These are phyloP conservation scores for Athene cunicularia DNA, from an alignment of 2,113 vertebrate species.

Conservation along the genomic window DNA sequence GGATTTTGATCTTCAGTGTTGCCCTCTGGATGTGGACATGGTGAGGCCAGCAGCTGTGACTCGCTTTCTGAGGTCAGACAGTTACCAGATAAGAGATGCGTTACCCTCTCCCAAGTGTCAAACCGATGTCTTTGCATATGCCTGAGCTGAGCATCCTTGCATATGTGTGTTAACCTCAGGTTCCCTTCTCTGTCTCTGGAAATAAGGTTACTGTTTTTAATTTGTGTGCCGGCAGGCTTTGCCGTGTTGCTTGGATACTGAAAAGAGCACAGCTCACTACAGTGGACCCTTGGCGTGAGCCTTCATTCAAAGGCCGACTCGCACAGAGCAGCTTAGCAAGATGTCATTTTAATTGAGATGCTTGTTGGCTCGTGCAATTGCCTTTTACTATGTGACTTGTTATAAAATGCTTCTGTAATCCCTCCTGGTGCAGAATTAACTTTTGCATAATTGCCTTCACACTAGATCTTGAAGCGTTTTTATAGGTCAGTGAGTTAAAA, in stretches of 20 bases:
- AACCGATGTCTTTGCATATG: background rate
- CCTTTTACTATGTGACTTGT: background rate
- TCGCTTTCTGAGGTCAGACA: background rate
- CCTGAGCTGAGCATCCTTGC: background rate
- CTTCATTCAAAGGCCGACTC: background rate
- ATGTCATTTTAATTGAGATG: conserved; percentile 32
- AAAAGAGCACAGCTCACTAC: background rate
- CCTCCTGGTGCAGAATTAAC: conserved; percentile 2
- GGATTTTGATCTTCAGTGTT: background rate
- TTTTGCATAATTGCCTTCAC: conserved; percentile 8
- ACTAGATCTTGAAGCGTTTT: background rate
- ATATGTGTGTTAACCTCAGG: background rate
- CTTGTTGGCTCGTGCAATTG: background rate
- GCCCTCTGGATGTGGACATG: rapidly evolving
- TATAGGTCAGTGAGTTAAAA: background rate
- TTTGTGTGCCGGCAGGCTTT: background rate
- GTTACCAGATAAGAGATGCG: background rate
- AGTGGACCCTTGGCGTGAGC: background rate
- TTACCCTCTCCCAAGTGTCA: background rate
- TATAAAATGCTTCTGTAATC: conserved; percentile 7
- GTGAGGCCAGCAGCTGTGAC: background rate
- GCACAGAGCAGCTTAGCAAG: conserved; percentile 8
- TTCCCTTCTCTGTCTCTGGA: background rate
- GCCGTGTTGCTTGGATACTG: conserved; percentile 62
- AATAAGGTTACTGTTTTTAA: background rate